These are phyloP conservation scores for Philantomba maxwellii DNA, from an alignment of 2,113 vertebrate species.

Conservation along the genomic window DNA sequence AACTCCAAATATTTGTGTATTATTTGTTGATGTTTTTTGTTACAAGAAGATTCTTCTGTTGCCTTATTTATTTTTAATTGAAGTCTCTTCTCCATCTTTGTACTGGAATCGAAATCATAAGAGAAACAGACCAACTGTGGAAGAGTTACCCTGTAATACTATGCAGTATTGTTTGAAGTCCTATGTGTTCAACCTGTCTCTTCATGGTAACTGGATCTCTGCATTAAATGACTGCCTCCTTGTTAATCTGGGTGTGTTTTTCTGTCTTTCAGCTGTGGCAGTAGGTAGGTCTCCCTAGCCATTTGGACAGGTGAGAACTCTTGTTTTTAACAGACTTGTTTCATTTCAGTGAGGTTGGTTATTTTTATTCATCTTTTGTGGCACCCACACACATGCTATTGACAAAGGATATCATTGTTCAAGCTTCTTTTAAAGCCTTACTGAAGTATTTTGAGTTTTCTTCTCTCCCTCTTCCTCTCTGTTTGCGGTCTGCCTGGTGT, in stretches of 20 bases:
- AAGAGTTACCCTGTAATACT: conserved; percentile 42
- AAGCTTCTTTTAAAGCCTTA: not conserved
- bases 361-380: not conserved
- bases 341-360: not conserved
- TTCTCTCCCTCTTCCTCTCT: not conserved
- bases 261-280: not conserved
- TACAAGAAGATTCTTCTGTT: conserved; percentile 56
- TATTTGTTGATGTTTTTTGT: conserved; percentile 42
- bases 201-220: conserved; percentile 46
- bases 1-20: not conserved
- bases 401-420: not conserved
- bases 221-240: conserved; percentile 65
- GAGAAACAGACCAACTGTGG: not conserved
- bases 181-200: conserved; percentile 6
- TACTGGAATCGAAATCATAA: conserved; percentile 34
- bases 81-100: conserved; percentile 26
- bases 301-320: not conserved
- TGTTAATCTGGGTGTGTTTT: conserved; percentile 36
- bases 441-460: not conserved
- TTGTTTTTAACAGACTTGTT: not conserved
- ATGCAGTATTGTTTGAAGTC: conserved; percentile 46
- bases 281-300: not conserved
- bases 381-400: not conserved
- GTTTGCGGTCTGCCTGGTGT: not conserved
- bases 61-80: conserved; percentile 57